Evolutionary conservation across 2,113 vertebrate genomes (phyloP), one percentile per base, ranked within the genome.

Genomic region (Prietella phreatophila): DNA sequence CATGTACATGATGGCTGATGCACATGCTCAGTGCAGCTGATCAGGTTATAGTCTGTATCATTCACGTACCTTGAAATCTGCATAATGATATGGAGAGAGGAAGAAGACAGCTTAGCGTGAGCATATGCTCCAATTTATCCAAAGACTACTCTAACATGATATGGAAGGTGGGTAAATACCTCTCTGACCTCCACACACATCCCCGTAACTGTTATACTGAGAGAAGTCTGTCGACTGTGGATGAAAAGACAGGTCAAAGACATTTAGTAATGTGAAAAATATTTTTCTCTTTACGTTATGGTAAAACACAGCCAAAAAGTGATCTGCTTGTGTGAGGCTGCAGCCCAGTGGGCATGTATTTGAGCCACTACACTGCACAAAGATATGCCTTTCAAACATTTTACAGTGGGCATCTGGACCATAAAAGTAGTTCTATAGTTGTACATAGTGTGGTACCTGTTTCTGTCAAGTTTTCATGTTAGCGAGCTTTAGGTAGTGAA

Each of bases 31-130:
- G 85, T 78, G 83, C 67, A 76, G 65, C 50, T 84, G 85, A 63
- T 30, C 27, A 58, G 69, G 78, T 71, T n/a, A 42, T 83, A 65
- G 42, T 25, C 17, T 36, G 50, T 60, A 33, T 89, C 63, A 85
- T 33, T 84, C 85, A 94, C 94, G 50, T 97, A 99, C 98, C 98
- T 97, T 97, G 92, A 96, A 97, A 92, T 97, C 98, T 99, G 96
- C 86, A 96, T 63, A 92, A 90, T 88, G 83, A 86, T 13, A 69
- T 33, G 50, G 65, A 33, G 47, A 84, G 15, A 83, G 20, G 56
- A 36, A 33, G 33, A 73, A 4, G 86, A 56, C 33, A 67, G 4
- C 17, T 61, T 47, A 73, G 61, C 81, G 17, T 71, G 19, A 80
- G 1, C 33, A 4, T 71, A 39, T 87, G 93, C 56, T 90, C 76